Percentiles rank a stretch among this genome's conserved stretches.
phyloP scores from a whole-genome alignment of 2,113 vertebrate genomes.

The Muscicapa adusta region DNA sequence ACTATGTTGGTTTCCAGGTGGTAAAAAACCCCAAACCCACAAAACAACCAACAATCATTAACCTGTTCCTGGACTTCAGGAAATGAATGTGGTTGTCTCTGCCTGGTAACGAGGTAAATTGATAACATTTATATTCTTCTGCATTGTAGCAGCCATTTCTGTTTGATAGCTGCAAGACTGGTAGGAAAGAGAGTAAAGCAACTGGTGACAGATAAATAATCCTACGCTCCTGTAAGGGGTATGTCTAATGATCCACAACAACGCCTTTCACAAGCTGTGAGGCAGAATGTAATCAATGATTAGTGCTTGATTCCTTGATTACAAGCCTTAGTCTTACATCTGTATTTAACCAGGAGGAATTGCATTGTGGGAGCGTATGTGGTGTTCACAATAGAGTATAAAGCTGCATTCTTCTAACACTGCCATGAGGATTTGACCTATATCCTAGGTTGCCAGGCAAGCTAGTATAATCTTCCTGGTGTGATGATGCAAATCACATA shows the following conservation, averaged over 20 bases:
- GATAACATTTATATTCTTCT: background rate
- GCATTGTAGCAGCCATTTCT: background rate
- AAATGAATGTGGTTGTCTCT: background rate
- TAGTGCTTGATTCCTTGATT: constrained; percentile 66
- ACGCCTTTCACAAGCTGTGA: constrained; percentile 54
- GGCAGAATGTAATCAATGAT: constrained; percentile 50
- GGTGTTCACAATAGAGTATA: background rate
- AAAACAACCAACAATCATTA: background rate
- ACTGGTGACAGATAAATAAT: constrained; percentile 56
- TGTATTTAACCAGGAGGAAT: constrained; percentile 38
- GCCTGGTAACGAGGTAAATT: background rate
- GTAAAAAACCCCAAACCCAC: background rate
- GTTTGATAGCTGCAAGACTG: background rate
- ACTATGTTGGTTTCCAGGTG: background rate
- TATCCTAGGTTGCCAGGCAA: constrained; percentile 37
- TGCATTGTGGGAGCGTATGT: background rate
- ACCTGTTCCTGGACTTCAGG: background rate
- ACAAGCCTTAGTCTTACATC: constrained; percentile 43
- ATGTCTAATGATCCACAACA: constrained; percentile 61
- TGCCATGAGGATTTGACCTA: constrained; percentile 37
- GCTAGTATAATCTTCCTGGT: background rate
- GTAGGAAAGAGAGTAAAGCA: constrained; percentile 18
- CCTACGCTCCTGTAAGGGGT: constrained; percentile 33
- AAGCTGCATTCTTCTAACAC: constrained; percentile 8
- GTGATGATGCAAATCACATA: constrained; percentile 44